A percentile compares a stretch with the other conserved stretches of the same genome.
Conservation (phyloP, 2,113 vertebrate genomes). For the Elephantulus edwardii region DNA sequence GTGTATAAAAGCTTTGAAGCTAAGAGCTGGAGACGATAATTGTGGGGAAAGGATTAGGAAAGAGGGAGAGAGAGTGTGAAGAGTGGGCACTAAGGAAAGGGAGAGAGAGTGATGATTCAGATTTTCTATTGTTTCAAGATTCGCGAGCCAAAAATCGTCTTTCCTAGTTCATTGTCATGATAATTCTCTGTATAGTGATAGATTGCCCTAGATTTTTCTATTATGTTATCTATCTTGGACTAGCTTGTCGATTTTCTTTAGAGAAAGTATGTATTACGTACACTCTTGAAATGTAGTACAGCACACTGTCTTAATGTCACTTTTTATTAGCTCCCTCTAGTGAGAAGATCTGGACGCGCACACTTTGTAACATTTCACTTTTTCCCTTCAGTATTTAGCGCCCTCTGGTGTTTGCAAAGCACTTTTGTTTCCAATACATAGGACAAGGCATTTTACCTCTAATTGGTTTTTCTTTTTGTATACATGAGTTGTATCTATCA, state of each 20-base stretch:
- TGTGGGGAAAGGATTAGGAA: neutral
- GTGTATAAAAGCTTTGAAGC: neutral
- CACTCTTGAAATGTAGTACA: neutral
- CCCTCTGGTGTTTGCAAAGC: conserved; percentile 65
- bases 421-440: neutral
- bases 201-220: conserved; percentile 4
- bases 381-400: conserved; percentile 53
- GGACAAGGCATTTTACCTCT: neutral
- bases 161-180: neutral
- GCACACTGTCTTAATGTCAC: neutral
- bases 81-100: neutral
- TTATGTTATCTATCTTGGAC: neutral
- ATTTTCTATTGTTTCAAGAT: neutral
- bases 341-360: neutral
- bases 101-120: neutral
- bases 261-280: too few relatives aligned
- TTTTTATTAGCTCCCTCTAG: conserved; percentile 33
- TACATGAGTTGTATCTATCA: neutral
- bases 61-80: neutral
- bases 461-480: neutral
- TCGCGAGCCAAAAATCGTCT: neutral
- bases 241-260: neutral
- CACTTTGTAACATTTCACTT: neutral
- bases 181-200: neutral
- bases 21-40: neutral